Base-by-base conservation (phyloP, 2,113 vertebrate species). In the Rutilus rutilus region DNA sequence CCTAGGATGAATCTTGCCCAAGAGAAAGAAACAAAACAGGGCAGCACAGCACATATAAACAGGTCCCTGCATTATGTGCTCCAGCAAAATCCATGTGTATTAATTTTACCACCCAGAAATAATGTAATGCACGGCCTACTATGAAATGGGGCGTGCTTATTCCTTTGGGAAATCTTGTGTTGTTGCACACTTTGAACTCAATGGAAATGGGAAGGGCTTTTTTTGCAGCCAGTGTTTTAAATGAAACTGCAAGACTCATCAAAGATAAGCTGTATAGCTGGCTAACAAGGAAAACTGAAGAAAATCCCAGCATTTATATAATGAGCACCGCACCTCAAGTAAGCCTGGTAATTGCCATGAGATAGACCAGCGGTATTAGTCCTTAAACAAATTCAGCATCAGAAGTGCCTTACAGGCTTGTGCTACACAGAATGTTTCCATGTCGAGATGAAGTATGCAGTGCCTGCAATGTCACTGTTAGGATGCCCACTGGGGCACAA, bases 201-300 rank as follows among this genome's bases (percentile, higher is more conserved):
- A 33, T 54, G 30, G 8, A 77, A 27, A 67, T 21, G 33, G 83
- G n/a, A 52, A 69, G 80, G 23, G 14, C 11, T 77, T 80, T 50
- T 50, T 42, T 75, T 62, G 30, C 85, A 75, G 30, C 47, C 12
- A 21, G 12, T 65, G n/a, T 65, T 60, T 77, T 78, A 52, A 69
- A 86, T 47, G 30, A 19, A 78, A 47, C 67, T 87, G 27, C 57
- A 12, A 82, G 21, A 10, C 1, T 81, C 80, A 71, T 87, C 81
- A 91, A 86, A 88, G 64, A 21, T 85, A 84, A 82, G 60, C 11
- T 45, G 36, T 14, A 59, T 62, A 89, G 85, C 42, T 36, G 30
- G 82, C 83, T 87, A 85, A 88, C 87, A 83, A 86, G 83, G 80
- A 85, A 91, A 87, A 88, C 33, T 83, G 2, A 5, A 54, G 52